A percentile compares a stretch with the other conserved stretches of the same genome.
phyloP scores from a whole-genome alignment of 37 sponge, comb jelly and placozoan genomes.

The Beroe ovata region DNA sequence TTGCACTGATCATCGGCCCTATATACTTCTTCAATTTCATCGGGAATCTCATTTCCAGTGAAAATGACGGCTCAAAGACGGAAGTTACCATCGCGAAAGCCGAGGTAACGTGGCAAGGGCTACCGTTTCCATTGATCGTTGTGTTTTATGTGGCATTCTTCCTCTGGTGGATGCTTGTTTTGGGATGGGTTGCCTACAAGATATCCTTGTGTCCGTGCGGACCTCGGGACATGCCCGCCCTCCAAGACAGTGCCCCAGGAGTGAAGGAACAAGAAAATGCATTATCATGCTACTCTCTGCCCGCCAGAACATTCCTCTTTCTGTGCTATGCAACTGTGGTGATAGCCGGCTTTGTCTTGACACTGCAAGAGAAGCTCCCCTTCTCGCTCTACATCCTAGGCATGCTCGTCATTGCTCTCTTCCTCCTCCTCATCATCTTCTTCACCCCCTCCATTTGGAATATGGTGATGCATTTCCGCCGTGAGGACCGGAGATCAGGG shows the following conservation, averaged over 20 bases:
- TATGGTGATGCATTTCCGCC: no score
- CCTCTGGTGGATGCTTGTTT: background rate
- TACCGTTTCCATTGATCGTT: background rate
- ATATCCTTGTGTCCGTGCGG: background rate
- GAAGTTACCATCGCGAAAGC: no score
- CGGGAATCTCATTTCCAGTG: background rate
- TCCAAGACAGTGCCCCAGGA: background rate
- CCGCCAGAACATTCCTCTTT: background rate
- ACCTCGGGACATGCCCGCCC: background rate
- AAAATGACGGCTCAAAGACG: no score
- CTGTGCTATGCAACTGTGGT: background rate
- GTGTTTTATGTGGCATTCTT: background rate
- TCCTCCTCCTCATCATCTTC: no score
- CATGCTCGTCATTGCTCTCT: conserved; percentile 3
- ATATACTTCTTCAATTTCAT: conserved; percentile 50
- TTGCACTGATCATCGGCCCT: conserved; percentile 22
- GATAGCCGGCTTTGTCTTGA: background rate
- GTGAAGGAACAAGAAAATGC: no score
- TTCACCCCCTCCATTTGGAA: no score
- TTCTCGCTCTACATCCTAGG: conserved; percentile 20
- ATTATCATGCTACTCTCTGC: no score
- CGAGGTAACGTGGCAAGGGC: no score
- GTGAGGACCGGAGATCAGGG: no score
- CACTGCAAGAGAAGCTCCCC: background rate
- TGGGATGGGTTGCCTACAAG: conserved; percentile 3